Percentiles rank a stretch among this genome's conserved stretches.
These are phyloP conservation scores for Ferrisia virgata DNA, from an alignment of 2,888 invertebrate genomes.

Conservation along the genomic window DNA sequence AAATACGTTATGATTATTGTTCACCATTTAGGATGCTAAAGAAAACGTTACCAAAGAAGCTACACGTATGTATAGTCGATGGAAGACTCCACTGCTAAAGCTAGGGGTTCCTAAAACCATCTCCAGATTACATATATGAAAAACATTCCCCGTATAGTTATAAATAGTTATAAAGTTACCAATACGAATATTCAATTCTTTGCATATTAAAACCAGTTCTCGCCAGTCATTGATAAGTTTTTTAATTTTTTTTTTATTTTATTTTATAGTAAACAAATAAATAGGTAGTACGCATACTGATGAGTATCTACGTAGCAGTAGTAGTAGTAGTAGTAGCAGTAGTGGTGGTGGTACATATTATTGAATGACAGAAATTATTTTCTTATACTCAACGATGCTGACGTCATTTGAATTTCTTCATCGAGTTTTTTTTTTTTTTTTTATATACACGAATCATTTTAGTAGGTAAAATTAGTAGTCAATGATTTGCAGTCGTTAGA, in stretches of 20 bases:
- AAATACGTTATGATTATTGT: conserved; percentile 20
- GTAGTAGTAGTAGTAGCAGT: too few species aligned
- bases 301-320: too few species aligned
- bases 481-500: not conserved
- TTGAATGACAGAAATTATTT: not conserved
- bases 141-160: too few species aligned
- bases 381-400: not conserved
- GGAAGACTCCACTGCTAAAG: not conserved
- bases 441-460: not conserved
- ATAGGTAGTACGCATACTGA: not conserved
- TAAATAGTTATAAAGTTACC: too few species aligned
- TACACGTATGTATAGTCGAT: too few species aligned
- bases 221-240: not conserved
- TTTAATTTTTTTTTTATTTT: not conserved
- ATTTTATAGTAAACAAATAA: not conserved
- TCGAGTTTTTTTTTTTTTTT: too few species aligned
- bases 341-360: too few species aligned
- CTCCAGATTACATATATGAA: too few species aligned
- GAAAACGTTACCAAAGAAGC: conserved; percentile 12
- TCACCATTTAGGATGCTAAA: conserved; percentile 6
- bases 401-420: not conserved
- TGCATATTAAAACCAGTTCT: not conserved
- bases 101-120: not conserved
- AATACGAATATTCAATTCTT: not conserved
- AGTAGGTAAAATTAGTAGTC: not conserved